These are phyloP conservation scores for Drosophila rhopaloa DNA, from an alignment of 1,140 invertebrate genomes.

Conservation along the genomic window DNA sequence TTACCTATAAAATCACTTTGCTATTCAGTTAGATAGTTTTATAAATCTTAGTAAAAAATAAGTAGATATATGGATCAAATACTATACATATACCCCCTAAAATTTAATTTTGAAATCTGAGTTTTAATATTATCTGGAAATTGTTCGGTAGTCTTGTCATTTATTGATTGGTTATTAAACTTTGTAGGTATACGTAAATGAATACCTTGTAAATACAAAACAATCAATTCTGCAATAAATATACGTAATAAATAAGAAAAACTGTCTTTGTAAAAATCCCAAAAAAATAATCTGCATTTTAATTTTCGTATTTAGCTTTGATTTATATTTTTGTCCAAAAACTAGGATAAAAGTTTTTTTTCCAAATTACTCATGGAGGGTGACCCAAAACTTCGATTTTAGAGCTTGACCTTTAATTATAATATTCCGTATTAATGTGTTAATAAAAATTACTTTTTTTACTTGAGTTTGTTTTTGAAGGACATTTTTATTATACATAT, in stretches of 20 bases:
- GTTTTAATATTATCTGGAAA: too few species aligned
- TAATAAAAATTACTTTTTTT: not conserved
- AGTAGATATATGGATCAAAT: not conserved
- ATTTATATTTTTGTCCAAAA: not conserved
- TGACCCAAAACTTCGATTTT: too few species aligned
- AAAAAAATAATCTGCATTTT: too few species aligned
- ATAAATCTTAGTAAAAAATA: slow-evolving; percentile 12
- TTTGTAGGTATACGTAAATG: slow-evolving; percentile 13
- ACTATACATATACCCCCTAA: not conserved
- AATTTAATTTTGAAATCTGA: not conserved
- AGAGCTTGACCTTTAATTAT: too few species aligned
- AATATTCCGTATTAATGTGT: too few species aligned
- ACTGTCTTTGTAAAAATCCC: too few species aligned
- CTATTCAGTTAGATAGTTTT: slow-evolving; percentile 33
- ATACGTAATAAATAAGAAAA: not conserved
- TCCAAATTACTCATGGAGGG: not conserved
- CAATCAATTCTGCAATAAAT: slow-evolving; percentile 31
- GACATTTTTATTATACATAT: slow-evolving; percentile 80
- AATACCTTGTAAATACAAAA: slow-evolving; percentile 38
- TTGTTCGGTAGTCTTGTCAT: not conserved
- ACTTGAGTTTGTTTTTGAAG: slow-evolving; percentile 53
- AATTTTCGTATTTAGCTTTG: too few species aligned
- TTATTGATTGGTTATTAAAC: not conserved
- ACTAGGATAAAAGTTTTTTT: too few species aligned
- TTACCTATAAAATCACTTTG: not conserved